phyloP scores from a whole-genome alignment of 2,888 invertebrate genomes.

The Lasioglossum malachurum region DNA sequence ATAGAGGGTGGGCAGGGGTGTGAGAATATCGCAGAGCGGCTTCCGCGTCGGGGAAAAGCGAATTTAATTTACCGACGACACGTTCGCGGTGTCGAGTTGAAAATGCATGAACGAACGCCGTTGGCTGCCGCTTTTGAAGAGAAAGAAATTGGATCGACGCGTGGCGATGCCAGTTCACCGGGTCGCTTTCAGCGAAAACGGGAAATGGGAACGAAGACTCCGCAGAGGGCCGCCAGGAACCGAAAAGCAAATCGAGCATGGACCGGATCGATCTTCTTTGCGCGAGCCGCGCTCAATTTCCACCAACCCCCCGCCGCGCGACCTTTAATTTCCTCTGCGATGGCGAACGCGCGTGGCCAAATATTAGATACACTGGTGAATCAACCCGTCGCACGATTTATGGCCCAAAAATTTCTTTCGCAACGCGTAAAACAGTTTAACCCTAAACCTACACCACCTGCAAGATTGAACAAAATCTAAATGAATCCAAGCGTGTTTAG shows the following conservation, averaged over 20 bases:
- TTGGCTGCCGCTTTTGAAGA: constrained; percentile 21
- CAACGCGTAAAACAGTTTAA: too few species aligned
- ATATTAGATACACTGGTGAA: not conserved
- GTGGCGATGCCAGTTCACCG: constrained; percentile 27
- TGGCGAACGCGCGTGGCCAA: not conserved
- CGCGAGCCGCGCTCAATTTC: constrained; percentile 3
- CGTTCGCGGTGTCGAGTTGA: constrained; percentile 40
- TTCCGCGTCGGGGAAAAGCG: constrained; percentile 24
- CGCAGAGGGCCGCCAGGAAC: not conserved
- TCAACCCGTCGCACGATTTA: not conserved
- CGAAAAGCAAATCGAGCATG: constrained; percentile 31
- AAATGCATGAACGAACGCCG: constrained; percentile 41
- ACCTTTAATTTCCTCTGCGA: not conserved
- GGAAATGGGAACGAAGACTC: not conserved
- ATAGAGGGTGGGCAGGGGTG: not conserved
- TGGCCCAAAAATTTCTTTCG: too few species aligned
- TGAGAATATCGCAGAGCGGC: constrained; percentile 26
- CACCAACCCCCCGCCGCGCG: not conserved
- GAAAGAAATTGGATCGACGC: constrained; percentile 61
- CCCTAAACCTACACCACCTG: too few species aligned
- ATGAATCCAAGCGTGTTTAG: too few species aligned
- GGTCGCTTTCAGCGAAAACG: not conserved
- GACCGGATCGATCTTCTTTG: constrained; percentile 8
- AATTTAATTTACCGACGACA: constrained; percentile 60
- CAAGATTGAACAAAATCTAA: too few species aligned